These are phyloP conservation scores for Brenthis ino DNA, from an alignment of 2,888 invertebrate genomes.

Conservation along the genomic window DNA sequence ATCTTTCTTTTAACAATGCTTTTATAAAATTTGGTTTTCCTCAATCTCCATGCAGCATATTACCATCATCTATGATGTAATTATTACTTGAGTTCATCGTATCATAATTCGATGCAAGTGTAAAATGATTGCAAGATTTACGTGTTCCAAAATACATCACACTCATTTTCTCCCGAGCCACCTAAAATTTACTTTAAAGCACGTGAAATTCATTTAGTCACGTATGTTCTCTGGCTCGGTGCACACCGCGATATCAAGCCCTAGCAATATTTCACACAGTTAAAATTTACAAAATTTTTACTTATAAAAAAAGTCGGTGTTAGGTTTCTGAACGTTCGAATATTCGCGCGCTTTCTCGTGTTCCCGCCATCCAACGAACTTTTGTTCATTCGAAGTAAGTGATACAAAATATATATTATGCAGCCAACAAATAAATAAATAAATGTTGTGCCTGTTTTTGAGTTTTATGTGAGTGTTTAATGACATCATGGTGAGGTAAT, in stretches of 20 bases:
- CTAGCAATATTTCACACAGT: slow-evolving; percentile 11
- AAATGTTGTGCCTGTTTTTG: slow-evolving; percentile 41
- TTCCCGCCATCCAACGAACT: slow-evolving; percentile 57
- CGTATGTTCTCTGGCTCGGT: slow-evolving; percentile 67
- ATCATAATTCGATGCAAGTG: slow-evolving; percentile 52
- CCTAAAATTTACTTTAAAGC: slow-evolving; percentile 72
- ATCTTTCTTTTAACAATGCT: too few relatives aligned
- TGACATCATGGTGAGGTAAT: slow-evolving; percentile 31
- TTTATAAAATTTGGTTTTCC: too few relatives aligned
- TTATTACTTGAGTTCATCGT: slow-evolving; percentile 28
- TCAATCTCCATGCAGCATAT: too few relatives aligned
- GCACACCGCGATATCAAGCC: slow-evolving; percentile 47
- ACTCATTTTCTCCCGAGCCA: slow-evolving; percentile 60
- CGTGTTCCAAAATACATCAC: slow-evolving; percentile 69
- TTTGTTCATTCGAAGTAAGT: slow-evolving; percentile 68
- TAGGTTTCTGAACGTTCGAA: slow-evolving; percentile 38
- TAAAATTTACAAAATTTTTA: slow-evolving; percentile 9
- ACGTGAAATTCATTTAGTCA: slow-evolving; percentile 70
- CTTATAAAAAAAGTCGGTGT: neutral
- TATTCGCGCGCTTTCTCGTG: slow-evolving; percentile 61
- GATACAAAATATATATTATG: slow-evolving; percentile 49
- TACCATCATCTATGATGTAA: neutral
- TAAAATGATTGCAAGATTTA: slow-evolving; percentile 53
- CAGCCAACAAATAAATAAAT: slow-evolving; percentile 41
- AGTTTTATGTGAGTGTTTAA: slow-evolving; percentile 45